Conservation (phyloP, 2,888 invertebrate species). For the Aspidiotus destructor region DNA sequence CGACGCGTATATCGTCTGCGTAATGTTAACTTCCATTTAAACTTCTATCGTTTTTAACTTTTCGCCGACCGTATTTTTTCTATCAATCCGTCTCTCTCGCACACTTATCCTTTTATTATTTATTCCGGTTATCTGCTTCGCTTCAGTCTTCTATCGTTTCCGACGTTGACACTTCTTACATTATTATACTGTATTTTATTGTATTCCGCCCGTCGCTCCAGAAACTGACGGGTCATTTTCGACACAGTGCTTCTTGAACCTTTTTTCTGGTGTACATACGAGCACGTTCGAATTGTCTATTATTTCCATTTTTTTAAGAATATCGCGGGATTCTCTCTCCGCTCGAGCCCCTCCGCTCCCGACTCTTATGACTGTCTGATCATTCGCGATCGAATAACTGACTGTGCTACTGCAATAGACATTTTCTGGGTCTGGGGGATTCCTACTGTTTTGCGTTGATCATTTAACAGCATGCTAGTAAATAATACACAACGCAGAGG, state of each 20-base stretch:
- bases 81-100: slow-evolving; percentile 26
- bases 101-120: slow-evolving; percentile 33
- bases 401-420: no score
- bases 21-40: slow-evolving; percentile 33
- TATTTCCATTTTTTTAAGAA: no score
- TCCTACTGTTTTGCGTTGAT: no score
- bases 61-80: slow-evolving; percentile 33
- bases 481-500: no score
- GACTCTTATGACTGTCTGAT: no score
- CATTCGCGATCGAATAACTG: no score
- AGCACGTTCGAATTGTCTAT: no score
- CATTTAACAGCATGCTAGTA: no score
- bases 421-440: no score
- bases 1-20: slow-evolving; percentile 26
- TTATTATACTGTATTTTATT: slow-evolving; percentile 20
- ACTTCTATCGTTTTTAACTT: slow-evolving; percentile 33
- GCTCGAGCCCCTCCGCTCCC: no score
- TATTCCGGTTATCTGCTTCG: slow-evolving; percentile 33
- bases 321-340: no score
- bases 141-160: slow-evolving; percentile 28
- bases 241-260: not conserved
- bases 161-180: slow-evolving; percentile 30
- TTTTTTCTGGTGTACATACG: no score
- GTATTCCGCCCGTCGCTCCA: not conserved
- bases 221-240: slow-evolving; percentile 1